Base-by-base conservation (phyloP, 2,888 invertebrate species). In the Teleogryllus oceanicus region DNA sequence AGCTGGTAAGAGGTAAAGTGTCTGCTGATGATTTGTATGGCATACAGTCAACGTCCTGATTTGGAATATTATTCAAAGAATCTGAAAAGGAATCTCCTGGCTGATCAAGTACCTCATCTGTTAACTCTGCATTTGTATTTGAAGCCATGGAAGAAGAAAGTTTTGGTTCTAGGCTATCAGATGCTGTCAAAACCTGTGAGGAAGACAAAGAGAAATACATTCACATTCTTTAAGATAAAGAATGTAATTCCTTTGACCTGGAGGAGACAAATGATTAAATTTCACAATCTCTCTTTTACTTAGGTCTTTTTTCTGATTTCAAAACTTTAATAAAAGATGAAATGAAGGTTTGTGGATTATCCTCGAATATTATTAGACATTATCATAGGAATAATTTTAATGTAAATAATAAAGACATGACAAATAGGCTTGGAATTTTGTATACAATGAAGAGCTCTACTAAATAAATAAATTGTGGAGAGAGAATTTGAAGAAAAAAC, bases 161-260 rank as follows among this genome's bases (percentile, higher is more conserved):
- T 50, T 77, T 77, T 49, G 77, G 50, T 50, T 77, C 77, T n/a
- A 77, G 49, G n/a, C 77, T 77, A 50, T 77, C 77, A 49, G 77
- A 49, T 77, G 77, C 37, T n/a, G 77, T 77, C n/a, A 77, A 37
- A 77, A 77, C 77, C 77, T 77, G 77, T 50, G n/a, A 77, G 77
- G 49, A 77, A 50, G 49, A 21, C 21, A 75, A 24, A 75, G 74
- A 75, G 75, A 75, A 75, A 75, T 75, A 75, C 20, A 75, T 62
- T 62, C 62, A 62, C 62, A 62, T n/a, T 18, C 62, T 62, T 18
- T 62, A 62, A 62, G 62, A 62, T 18, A 18, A 62, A 18, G 62
- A 62, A 62, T 62, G 62, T 62, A n/a, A 18, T n/a, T 62, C 62
- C 62, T 62, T 62, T 62, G n/a, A 62, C 62, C 62, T 62, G 62